Base-by-base conservation (phyloP, 2,888 invertebrate species). In the Cheilosia vernalis region DNA sequence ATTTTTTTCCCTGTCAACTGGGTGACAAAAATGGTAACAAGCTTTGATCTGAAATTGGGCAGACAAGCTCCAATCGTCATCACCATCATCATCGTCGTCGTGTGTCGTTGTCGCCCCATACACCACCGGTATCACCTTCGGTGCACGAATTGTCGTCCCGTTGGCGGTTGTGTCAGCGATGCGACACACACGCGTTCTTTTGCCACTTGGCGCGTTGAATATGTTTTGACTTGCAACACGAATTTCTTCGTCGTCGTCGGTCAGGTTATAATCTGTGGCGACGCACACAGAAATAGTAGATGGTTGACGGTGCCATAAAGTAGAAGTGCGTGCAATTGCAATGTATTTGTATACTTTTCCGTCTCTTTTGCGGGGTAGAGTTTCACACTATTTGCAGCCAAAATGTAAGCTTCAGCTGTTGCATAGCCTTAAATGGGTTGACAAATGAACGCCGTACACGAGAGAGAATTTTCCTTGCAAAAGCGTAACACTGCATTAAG, bases 11-110 rank as follows among this genome's bases (percentile, higher is more conserved):
- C 56, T 58, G 66, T 51, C 66, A 64, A 27, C 24, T 27, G 42
- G 44, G 27, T 67, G 66, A 67, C 80, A 24, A 80, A 80, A 80
- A 80, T 80, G 80, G 80, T 73, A 80, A 80, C 80, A 80, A 53
- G 66, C 47, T 53, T 66, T 47, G 42, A 17, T 44, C 80, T 73
- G 10, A 73, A 73, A 67, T 73, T 80, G 73, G 79, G 37, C 33
- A 73, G 66, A 80, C 64, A 30, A 27, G 47, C 7, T 5, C 60
- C 47, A 73, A 67, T 61, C 42, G 60, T 51, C 72, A 56, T 47
- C 19, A 44, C 13, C 51, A 58, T 66, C 64, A 63, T 33, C 33
- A 37, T 37, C 37, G 37, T 13, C 13, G 37, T 37, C 37, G 37
- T 37, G 37, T 37, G 55, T 44, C 10, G 17, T n/a, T 24, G 69